Conservation (phyloP, 2,113 vertebrate species). For the Microcebus lehilahytsara region DNA sequence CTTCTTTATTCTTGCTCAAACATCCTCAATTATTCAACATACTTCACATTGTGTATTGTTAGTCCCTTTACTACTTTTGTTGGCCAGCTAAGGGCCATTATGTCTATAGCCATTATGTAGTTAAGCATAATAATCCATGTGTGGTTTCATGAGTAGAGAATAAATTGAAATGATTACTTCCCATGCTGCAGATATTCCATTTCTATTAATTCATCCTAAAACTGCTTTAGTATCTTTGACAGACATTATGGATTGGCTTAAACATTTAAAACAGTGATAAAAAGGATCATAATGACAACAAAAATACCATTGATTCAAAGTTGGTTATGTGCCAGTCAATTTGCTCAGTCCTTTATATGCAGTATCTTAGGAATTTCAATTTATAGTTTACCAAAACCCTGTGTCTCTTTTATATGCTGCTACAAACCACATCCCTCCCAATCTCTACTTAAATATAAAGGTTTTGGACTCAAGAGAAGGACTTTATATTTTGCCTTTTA, state of each 20-base stretch:
- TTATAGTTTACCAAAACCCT: neutral
- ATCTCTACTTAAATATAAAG: neutral
- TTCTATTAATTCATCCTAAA: neutral
- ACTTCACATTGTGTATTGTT: neutral
- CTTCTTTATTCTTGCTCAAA: neutral
- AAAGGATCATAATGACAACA: neutral
- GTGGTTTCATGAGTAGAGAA: neutral
- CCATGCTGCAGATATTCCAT: neutral
- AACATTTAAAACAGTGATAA: slow-evolving; percentile 14
- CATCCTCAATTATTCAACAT: neutral
- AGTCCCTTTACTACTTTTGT: neutral
- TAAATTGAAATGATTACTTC: neutral
- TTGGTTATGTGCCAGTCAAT: neutral
- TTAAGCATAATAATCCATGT: neutral
- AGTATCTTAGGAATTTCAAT: neutral
- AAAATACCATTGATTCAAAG: neutral
- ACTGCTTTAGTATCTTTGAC: neutral
- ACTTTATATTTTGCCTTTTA: neutral
- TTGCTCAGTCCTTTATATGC: neutral
- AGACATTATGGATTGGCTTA: neutral
- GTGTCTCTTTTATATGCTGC: neutral
- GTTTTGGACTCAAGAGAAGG: neutral
- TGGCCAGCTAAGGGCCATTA: neutral
- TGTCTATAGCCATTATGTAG: neutral
- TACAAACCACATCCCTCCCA: neutral